phyloP scores from a whole-genome alignment of 2,888 invertebrate genomes.

The Pomacea canaliculata region DNA sequence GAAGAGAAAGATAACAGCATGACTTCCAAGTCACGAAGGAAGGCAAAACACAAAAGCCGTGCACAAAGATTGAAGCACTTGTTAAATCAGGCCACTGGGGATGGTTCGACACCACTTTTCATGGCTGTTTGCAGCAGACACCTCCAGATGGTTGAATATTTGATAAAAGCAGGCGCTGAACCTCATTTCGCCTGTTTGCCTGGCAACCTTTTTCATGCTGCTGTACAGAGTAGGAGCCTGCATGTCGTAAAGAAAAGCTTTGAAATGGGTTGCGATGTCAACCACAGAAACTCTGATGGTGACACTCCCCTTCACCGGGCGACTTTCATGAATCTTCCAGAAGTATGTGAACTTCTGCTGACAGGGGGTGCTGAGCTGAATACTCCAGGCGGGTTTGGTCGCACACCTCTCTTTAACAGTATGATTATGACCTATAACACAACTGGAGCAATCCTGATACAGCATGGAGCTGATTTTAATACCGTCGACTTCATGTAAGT shows the following conservation, averaged over 20 bases:
- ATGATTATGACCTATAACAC: too few species aligned
- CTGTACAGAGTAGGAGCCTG: conserved; percentile 37
- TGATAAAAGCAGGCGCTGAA: conserved; percentile 41
- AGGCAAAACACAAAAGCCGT: background rate
- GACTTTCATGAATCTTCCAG: conserved; percentile 22
- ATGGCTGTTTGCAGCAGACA: conserved; percentile 44
- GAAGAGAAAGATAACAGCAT: too few species aligned
- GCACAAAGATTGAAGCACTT: background rate
- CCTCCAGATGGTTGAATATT: conserved; percentile 35
- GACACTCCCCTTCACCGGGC: conserved; percentile 43
- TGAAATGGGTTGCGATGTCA: conserved; percentile 40
- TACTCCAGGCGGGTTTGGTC: conserved; percentile 28
- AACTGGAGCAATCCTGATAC: background rate
- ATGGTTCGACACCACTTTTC: conserved; percentile 40
- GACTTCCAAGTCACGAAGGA: too few species aligned
- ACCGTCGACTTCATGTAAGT: conserved; percentile 43
- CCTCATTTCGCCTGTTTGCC: conserved; percentile 30
- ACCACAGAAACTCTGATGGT: conserved; percentile 41
- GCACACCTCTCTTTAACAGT: too few species aligned
- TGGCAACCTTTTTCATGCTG: conserved; percentile 46
- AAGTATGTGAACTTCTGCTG: conserved; percentile 37
- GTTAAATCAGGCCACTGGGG: conserved; percentile 6
- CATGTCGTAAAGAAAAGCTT: conserved; percentile 38
- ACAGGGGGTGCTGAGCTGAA: conserved; percentile 44
- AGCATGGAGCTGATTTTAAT: conserved; percentile 42